phyloP scores from a whole-genome alignment of 2,113 vertebrate genomes.

The Aramus guarauna region DNA sequence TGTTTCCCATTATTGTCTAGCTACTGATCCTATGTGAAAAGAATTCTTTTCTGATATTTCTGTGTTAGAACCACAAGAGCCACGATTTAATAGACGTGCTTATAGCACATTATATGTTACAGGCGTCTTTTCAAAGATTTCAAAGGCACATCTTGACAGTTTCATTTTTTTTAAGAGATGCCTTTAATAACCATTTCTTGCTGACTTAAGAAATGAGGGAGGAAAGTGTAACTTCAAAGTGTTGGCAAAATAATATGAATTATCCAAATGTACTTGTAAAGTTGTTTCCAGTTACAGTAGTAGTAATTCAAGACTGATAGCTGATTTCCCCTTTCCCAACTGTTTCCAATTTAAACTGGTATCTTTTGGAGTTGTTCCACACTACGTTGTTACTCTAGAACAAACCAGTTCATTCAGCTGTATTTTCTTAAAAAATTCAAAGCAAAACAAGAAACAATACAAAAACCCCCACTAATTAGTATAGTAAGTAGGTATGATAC shows the following conservation, averaged over 20 bases:
- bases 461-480: neutral
- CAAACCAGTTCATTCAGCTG: neutral
- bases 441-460: neutral
- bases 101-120: neutral
- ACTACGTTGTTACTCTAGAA: neutral
- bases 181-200: conserved; percentile 48
- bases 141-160: conserved; percentile 46
- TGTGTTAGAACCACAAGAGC: conserved; percentile 4
- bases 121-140: conserved; percentile 51
- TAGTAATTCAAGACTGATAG: conserved; percentile 41
- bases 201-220: conserved; percentile 35
- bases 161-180: conserved; percentile 45
- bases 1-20: conserved; percentile 60
- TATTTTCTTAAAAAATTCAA: neutral
- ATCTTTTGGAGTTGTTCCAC: conserved; percentile 32
- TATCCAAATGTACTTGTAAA: conserved; percentile 37
- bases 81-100: conserved; percentile 40
- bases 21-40: conserved; percentile 64
- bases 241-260: conserved; percentile 31
- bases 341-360: conserved; percentile 23
- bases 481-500: neutral
- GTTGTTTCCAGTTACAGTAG: conserved; percentile 59
- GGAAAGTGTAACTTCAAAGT: conserved; percentile 53
- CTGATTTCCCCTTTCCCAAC: conserved; percentile 29
- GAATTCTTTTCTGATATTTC: conserved; percentile 36